Conservation (phyloP, 2,797 vertebrate species). For the Hylomyscus alleni region DNA sequence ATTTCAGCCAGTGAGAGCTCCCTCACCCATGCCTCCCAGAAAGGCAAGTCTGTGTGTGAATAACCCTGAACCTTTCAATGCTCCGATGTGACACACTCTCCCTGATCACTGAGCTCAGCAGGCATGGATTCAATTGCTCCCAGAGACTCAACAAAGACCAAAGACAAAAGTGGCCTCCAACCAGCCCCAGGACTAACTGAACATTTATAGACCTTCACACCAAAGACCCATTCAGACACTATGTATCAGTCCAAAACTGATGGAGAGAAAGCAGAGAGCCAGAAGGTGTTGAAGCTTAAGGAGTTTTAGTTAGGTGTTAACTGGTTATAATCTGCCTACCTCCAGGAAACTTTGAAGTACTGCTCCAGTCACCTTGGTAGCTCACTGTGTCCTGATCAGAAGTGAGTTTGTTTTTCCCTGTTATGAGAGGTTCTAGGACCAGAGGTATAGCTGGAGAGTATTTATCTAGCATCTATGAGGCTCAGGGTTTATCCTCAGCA, state of each 20-base stretch:
- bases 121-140: background rate
- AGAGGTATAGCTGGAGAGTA: background rate
- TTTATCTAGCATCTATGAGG: background rate
- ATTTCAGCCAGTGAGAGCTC: background rate
- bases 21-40: accelerated
- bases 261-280: background rate
- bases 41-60: background rate
- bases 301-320: background rate
- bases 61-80: background rate
- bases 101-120: background rate
- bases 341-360: background rate
- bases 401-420: background rate
- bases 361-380: background rate
- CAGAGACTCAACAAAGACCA: background rate
- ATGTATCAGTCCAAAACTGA: no score
- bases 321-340: background rate
- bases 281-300: background rate
- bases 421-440: background rate
- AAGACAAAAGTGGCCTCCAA: background rate
- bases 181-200: background rate
- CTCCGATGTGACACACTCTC: background rate
- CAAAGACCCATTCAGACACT: background rate
- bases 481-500: background rate
- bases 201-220: background rate
- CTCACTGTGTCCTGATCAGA: background rate